Base-by-base conservation (phyloP, 2,888 invertebrate species). In the Ectemnius cavifrons region DNA sequence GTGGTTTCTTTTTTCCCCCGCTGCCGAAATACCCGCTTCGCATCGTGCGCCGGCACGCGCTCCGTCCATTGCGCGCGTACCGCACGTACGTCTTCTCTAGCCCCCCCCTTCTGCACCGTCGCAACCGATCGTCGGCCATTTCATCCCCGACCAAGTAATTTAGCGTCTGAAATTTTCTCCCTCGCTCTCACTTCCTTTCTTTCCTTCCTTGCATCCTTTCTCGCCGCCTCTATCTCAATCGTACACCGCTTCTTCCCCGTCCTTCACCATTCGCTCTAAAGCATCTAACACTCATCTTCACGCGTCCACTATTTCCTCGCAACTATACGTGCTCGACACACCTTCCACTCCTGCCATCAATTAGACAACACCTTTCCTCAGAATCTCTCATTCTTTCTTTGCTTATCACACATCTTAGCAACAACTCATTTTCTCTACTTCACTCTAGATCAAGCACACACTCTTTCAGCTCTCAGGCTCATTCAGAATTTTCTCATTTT, bases 71-170 rank as follows among this genome's bases (percentile, higher is more conserved):
- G 73, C 68, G 66, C 59, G 63, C 65, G 16, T 63, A 67, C 46
- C 77, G 64, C 66, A 23, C 73, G 77, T 68, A 69, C 60, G 58
- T 58, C 63, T 67, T 69, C 70, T 66, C 57, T 61, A 18, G 46
- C 65, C 58, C 57, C 61, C 47, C 58, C 49, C 68, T 62, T 67
- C 60, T 56, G n/a, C 69, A 65, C 71, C 71, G 79, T 81, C 77
- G 74, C 84, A 83, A 14, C 80, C 78, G 82, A 83, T 86, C 89
- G 86, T 89, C 86, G 85, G 87, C 85, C 89, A 87, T 84, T 84
- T 86, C 83, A 80, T 86, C 86, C 87, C 87, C 86, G 85, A 86
- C 86, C 88, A 87, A 87, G 78, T 52, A 87, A 88, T 90, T 90
- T 89, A 85, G 86, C 86, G 86, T 87, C 87, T 87, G 86, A 88